Evolutionary conservation across 2,113 vertebrate genomes (phyloP), one percentile per base, ranked within the genome.

Genomic region (Casuarius casuarius): DNA sequence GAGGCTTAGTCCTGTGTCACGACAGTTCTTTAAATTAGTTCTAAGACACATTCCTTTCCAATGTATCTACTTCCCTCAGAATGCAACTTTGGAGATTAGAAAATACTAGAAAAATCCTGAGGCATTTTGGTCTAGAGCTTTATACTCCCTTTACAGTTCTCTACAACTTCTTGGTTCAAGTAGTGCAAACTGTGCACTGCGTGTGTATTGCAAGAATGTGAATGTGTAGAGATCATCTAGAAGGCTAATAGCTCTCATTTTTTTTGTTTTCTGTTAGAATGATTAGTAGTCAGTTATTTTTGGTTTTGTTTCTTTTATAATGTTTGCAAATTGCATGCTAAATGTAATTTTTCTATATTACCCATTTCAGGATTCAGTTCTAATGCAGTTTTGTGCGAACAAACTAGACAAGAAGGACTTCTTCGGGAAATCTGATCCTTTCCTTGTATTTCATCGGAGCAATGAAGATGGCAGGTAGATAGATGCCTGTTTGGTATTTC

Each of bases 361-460:
- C 33, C 10, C 12, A 31, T 95, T 95, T 89, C 92, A 99, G 99
- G 99, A 99, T 96, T 98, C 98, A 3, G 98, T 98, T 86, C 97
- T 98, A 97, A 99, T 99, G 98, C 99, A 99, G 59, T 98, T 99
- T 96, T 99, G 99, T 79, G 99, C 98, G 1, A 99, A 99, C 97
- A 99, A 99, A 86, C 90, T 99, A 78, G 99, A 99, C 98, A 99
- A 99, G 97, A 99, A 99, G 93, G 99, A 99, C 96, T 99, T 99
- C 97, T 99, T 99, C 48, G 99, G 99, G 77, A 99, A 99, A 95
- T 99, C 99, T 0, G 99, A 99, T 94, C 99, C 99, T 63, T 99
- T 99, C 95, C 97, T 99, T 85, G 98, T 99, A 54, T 99, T 99
- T 97, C 98, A 98, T 96, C 96, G 99, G 92, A 99, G 99, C 97